Conservation (phyloP, 92 coral and sea anemone genomes). For the Porites rus region DNA sequence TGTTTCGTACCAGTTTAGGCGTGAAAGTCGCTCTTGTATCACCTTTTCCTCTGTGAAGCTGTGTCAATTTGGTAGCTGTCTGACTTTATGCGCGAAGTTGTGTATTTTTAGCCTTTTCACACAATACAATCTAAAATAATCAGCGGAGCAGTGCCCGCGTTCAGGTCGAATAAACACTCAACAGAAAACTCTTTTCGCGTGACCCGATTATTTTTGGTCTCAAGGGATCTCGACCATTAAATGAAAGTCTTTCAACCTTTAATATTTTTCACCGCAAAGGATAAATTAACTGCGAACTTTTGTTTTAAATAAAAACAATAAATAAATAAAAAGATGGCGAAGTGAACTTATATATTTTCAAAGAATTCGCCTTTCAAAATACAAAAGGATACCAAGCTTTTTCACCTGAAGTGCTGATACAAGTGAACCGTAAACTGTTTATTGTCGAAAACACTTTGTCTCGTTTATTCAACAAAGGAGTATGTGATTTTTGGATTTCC, state of each 20-base stretch:
- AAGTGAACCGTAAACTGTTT: not conserved
- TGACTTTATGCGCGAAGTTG: not conserved
- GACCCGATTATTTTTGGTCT: slow-evolving; percentile 10
- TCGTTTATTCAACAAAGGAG: not conserved
- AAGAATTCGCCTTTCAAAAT: too few relatives aligned
- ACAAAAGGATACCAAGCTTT: too few relatives aligned
- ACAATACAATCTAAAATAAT: not conserved
- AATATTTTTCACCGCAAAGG: not conserved
- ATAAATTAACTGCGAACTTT: not conserved
- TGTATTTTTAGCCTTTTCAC: not conserved
- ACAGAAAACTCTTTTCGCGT: slow-evolving; percentile 27
- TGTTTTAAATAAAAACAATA: not conserved
- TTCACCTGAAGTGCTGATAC: not conserved
- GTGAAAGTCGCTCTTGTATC: slow-evolving; percentile 27
- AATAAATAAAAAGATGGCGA: too few relatives aligned
- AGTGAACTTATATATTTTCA: too few relatives aligned
- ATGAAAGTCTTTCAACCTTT: not conserved
- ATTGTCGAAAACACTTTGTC: not conserved
- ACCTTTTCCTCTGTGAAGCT: not conserved
- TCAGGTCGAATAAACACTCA: slow-evolving; percentile 41
- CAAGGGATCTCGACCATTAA: slow-evolving; percentile 5
- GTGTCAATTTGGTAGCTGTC: not conserved
- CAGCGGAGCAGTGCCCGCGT: slow-evolving; percentile 14
- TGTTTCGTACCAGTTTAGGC: not conserved
- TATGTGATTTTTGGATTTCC: not conserved